A percentile compares a stretch with the other conserved stretches of the same genome.
These are phyloP conservation scores for Xiphophorus birchmanni DNA, from an alignment of 2,797 vertebrate genomes.

Conservation along the genomic window DNA sequence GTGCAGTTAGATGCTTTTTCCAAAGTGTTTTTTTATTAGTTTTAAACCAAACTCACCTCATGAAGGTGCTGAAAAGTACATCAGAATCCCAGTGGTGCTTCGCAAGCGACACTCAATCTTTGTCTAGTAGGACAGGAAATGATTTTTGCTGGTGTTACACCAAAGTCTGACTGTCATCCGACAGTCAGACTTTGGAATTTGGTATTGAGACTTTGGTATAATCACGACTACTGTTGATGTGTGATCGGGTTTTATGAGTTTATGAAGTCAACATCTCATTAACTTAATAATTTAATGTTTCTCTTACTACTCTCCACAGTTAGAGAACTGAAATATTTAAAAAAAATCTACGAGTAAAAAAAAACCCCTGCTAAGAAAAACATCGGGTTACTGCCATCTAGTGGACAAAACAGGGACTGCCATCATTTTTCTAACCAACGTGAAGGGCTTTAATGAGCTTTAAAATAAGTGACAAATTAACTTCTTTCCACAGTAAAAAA, in stretches of 20 bases:
- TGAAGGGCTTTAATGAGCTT: background rate
- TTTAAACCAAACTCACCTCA: background rate
- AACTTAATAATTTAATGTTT: background rate
- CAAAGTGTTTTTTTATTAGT: background rate
- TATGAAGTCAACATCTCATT: background rate
- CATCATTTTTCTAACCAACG: background rate
- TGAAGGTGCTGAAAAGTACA: background rate
- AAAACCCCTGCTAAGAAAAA: background rate
- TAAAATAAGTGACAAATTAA: background rate
- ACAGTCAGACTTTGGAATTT: too few relatives aligned
- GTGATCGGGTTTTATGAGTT: background rate
- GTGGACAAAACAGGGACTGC: slow-evolving; percentile 28
- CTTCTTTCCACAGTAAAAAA: background rate
- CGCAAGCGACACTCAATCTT: background rate
- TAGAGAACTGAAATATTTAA: background rate
- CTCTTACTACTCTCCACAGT: background rate
- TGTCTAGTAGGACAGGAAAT: background rate
- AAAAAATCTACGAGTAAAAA: too few relatives aligned
- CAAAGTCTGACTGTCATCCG: background rate
- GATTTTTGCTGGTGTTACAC: background rate
- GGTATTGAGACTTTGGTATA: background rate
- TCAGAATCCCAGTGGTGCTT: background rate
- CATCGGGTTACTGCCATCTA: slow-evolving; percentile 39
- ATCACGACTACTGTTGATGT: background rate
- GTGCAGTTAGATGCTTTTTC: background rate